Conservation (phyloP, 2,888 invertebrate species). For the Xanthia icteritia region DNA sequence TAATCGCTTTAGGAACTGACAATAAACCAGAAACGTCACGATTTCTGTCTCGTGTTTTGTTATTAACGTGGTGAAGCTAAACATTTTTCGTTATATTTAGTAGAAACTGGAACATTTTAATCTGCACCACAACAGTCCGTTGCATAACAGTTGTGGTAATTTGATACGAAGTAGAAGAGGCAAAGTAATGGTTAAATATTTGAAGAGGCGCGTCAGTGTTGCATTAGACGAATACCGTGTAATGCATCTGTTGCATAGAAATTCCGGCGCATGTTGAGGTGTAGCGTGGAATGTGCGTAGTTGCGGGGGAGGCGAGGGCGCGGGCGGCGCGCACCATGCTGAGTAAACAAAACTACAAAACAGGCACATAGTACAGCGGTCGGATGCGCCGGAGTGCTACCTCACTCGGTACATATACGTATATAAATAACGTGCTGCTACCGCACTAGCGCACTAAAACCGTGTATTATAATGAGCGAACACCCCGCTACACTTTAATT, state of each 20-base stretch:
- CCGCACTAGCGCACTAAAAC: conserved; percentile 46
- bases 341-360: conserved; percentile 86
- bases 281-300: conserved; percentile 78
- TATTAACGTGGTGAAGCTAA: conserved; percentile 68
- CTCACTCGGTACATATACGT: conserved; percentile 55
- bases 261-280: conserved; percentile 77
- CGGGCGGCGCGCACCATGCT: conserved; percentile 78
- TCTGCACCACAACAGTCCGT: conserved; percentile 53
- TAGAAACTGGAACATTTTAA: conserved; percentile 54
- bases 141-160: conserved; percentile 61
- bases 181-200: conserved; percentile 71
- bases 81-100: conserved; percentile 65
- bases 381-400: conserved; percentile 72
- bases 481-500: conserved; percentile 27
- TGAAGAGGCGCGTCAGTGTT: conserved; percentile 71
- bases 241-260: conserved; percentile 82
- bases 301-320: conserved; percentile 66
- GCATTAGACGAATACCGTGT: conserved; percentile 60
- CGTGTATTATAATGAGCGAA: conserved; percentile 47
- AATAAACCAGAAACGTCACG: conserved; percentile 84
- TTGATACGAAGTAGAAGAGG: conserved; percentile 58
- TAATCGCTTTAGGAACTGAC: conserved; percentile 85
- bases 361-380: conserved; percentile 76
- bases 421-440: conserved; percentile 62
- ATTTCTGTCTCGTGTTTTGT: conserved; percentile 73